These are phyloP conservation scores for Anabas testudineus DNA, from an alignment of 2,797 vertebrate genomes.

Conservation along the genomic window DNA sequence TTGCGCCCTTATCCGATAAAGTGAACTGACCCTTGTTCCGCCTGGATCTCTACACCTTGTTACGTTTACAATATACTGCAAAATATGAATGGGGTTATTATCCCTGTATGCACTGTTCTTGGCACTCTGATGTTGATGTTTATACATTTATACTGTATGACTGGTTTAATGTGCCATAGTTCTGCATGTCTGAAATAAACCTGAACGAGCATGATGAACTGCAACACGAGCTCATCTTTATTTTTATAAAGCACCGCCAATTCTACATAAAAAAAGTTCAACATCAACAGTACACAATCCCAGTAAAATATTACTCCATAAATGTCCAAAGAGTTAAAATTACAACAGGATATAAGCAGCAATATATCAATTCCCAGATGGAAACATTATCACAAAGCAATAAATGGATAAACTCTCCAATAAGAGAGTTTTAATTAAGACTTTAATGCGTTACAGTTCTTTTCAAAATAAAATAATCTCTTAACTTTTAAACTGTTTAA, in stretches of 20 bases:
- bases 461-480: slow-evolving; percentile 1
- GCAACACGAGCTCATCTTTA: slow-evolving; percentile 66
- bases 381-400: slow-evolving; percentile 25
- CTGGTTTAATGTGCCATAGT: slow-evolving; percentile 81
- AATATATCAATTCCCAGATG: slow-evolving; percentile 31
- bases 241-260: slow-evolving; percentile 39
- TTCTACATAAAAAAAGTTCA: slow-evolving; percentile 24
- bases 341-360: slow-evolving; percentile 34
- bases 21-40: slow-evolving; percentile 35
- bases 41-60: slow-evolving; percentile 52
- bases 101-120: slow-evolving; percentile 71
- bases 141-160: slow-evolving; percentile 83
- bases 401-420: slow-evolving; percentile 57
- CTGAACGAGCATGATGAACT: slow-evolving; percentile 78
- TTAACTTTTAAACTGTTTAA: neutral
- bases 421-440: slow-evolving; percentile 30
- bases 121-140: slow-evolving; percentile 76
- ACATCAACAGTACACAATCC: slow-evolving; percentile 21
- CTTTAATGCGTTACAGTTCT: neutral
- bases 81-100: slow-evolving; percentile 53
- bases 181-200: slow-evolving; percentile 86
- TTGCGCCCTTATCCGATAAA: slow-evolving; percentile 59
- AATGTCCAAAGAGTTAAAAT: slow-evolving; percentile 35
- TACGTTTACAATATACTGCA: slow-evolving; percentile 70
- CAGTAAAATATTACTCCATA: slow-evolving; percentile 25